Percentiles rank a stretch among this genome's conserved stretches.
phyloP scores from a whole-genome alignment of 2,888 invertebrate species.

The Selenia dentaria region DNA sequence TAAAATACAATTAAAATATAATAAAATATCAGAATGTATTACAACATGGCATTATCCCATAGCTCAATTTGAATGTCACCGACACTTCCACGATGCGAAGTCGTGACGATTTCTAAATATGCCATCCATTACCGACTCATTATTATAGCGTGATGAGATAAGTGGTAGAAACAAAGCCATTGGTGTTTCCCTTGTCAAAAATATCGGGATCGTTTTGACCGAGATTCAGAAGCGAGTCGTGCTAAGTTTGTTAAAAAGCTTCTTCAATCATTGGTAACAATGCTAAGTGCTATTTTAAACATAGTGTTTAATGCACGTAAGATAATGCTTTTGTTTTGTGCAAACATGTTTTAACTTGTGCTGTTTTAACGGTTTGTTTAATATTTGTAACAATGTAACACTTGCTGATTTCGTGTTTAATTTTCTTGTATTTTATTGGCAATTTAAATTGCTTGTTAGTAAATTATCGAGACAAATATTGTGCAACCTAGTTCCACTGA shows the following conservation, averaged over 20 bases:
- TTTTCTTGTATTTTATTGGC: no score
- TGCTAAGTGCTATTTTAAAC: slow-evolving; percentile 41
- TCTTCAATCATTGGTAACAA: slow-evolving; percentile 38
- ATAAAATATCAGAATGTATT: no score
- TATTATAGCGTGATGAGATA: slow-evolving; percentile 44
- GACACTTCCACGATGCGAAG: slow-evolving; percentile 37
- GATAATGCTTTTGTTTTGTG: slow-evolving; percentile 3
- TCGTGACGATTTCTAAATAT: slow-evolving; percentile 64
- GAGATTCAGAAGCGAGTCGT: slow-evolving; percentile 42
- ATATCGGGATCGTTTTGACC: slow-evolving; percentile 16
- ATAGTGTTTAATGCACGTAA: neutral
- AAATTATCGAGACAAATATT: no score
- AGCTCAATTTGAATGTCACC: slow-evolving; percentile 12
- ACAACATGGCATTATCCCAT: slow-evolving; percentile 3
- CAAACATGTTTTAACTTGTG: slow-evolving; percentile 12
- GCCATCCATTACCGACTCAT: slow-evolving; percentile 55
- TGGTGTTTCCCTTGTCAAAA: slow-evolving; percentile 7
- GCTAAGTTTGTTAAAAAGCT: slow-evolving; percentile 12
- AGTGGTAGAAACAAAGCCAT: slow-evolving; percentile 44
- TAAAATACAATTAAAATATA: no score
- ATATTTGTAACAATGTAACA: no score
- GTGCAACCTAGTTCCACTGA: no score
- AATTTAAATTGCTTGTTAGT: no score
- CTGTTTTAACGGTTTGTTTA: no score
- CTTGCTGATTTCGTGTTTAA: no score